Evolutionary conservation across 2,113 vertebrate genomes (phyloP).

Genomic region (Xiphophorus couchianus): DNA sequence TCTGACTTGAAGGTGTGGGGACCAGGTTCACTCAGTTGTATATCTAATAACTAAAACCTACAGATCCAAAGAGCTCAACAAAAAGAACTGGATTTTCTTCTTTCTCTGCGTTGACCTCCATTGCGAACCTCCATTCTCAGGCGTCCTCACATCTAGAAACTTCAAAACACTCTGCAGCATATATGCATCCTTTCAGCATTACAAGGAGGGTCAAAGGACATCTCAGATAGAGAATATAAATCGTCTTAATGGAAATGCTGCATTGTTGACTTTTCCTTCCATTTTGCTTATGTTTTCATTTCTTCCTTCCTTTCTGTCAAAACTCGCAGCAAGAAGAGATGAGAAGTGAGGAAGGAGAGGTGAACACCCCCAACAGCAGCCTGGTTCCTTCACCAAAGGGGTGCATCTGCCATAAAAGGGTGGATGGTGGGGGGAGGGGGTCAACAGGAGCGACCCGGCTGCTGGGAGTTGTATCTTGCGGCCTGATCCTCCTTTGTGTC

Average conservation of each 20-base stretch:
- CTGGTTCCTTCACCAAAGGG: slow-evolving; percentile 40
- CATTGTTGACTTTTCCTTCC: slow-evolving; percentile 38
- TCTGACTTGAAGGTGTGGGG: no score
- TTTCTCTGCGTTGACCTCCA: no score
- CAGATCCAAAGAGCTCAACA: no score
- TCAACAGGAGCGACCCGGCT: slow-evolving; percentile 61
- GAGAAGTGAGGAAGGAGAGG: slow-evolving; percentile 16
- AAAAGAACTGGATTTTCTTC: no score
- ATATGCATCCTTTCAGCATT: slow-evolving; percentile 18
- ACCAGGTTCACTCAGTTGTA: no score
- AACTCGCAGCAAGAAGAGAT: slow-evolving; percentile 29
- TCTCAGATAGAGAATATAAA: slow-evolving; percentile 40
- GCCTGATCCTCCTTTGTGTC: slow-evolving; percentile 67
- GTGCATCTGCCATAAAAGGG: slow-evolving; percentile 51
- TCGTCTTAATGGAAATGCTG: slow-evolving; percentile 57
- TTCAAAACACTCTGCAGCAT: background rate
- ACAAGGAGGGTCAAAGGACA: slow-evolving; percentile 37
- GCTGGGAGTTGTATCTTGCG: slow-evolving; percentile 54
- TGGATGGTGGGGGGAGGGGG: slow-evolving; percentile 12
- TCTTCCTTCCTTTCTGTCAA: slow-evolving; percentile 11
- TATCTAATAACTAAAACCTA: no score
- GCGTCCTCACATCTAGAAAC: no score
- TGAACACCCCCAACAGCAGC: slow-evolving; percentile 31
- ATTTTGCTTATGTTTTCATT: slow-evolving; percentile 5
- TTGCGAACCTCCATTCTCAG: no score